Evolutionary conservation across 2,113 vertebrate species (phyloP), one percentile per base, ranked within the genome.

Genomic region (Rhagologus leucostigma): DNA sequence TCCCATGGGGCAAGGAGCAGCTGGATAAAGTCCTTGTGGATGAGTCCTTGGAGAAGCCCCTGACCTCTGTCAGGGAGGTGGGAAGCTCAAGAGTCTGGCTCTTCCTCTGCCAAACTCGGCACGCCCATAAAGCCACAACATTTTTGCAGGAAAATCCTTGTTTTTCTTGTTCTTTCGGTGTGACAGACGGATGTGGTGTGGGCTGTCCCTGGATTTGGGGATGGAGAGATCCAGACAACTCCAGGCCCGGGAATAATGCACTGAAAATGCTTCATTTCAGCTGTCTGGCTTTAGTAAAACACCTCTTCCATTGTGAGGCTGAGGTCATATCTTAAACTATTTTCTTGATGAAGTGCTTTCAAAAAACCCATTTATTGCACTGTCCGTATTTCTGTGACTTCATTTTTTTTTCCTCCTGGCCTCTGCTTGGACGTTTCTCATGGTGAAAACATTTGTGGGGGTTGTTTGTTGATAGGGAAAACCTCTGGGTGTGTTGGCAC

Each of bases 331-430:
- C 96, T 96, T 32, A 60, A 95, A 89, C 83, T 91, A 89, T 96
- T 94, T 84, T 91, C 83, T 95, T 87, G 96, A 97, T 96, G 89
- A 96, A 94, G 93, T 96, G 94, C 87, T 97, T 95, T 97, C 62
- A 79, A 80, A 93, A 93, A 95, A 24, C 18, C 33, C 89, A 68
- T 92, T 90, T 87, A 73, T 95, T 89, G 35, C 11, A 0, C 8
- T 49, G 52, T 88, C 86, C 46, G 0, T 86, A 26, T 89, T 90
- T 77, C 80, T 94, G 63, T 71, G 84, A 84, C 88, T 95, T 94
- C 67, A 26, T 83, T 87, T 62, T 16, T 9, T 19, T 23, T 37
- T 33, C 2, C 84, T 84, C 59, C 74, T 41, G 77, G 80, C 23
- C 70, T 87, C 65, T 80, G 85, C 39, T 93, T 20, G 13, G 91